A percentile compares a stretch with the other conserved stretches of the same genome.
phyloP scores from a whole-genome alignment of 1,140 invertebrate genomes.

The Macrostomum lignano region DNA sequence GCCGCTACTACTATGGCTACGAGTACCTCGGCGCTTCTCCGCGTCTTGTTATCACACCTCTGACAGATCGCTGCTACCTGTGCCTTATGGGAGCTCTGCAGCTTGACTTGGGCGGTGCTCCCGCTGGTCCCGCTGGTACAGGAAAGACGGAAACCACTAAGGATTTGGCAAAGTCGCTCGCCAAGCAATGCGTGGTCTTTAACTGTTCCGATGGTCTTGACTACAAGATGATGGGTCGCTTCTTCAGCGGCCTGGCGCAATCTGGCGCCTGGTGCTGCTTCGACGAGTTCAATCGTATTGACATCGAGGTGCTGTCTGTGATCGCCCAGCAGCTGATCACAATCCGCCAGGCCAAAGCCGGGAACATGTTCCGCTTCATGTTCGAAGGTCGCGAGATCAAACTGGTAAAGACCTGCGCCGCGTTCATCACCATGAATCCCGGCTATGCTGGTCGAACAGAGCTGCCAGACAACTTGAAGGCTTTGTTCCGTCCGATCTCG shows the following conservation, averaged over 20 bases:
- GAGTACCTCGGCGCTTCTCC: conserved; percentile 27
- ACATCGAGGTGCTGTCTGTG: conserved; percentile 61
- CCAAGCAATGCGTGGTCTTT: conserved; percentile 52
- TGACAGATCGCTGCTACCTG: conserved; percentile 29
- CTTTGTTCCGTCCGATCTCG: conserved; percentile 52
- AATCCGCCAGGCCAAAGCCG: conserved; percentile 31
- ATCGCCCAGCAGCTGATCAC: conserved; percentile 29
- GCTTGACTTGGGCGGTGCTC: conserved; percentile 39
- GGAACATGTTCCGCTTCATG: conserved; percentile 28
- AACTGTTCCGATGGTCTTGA: conserved; percentile 63
- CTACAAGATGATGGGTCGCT: conserved; percentile 58
- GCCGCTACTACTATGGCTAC: conserved; percentile 25
- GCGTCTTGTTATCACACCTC: conserved; percentile 28
- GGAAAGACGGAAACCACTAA: conserved; percentile 35
- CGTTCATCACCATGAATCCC: conserved; percentile 37
- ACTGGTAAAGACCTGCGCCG: conserved; percentile 21
- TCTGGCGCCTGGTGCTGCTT: conserved; percentile 69
- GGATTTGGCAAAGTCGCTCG: conserved; percentile 54
- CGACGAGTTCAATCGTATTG: conserved; percentile 64
- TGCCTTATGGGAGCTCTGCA: conserved; percentile 59
- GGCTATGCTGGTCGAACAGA: conserved; percentile 54
- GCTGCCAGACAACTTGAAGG: conserved; percentile 30
- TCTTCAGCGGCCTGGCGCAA: conserved; percentile 51
- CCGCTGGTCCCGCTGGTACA: conserved; percentile 28
- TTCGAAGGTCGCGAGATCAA: conserved; percentile 29